phyloP scores from a whole-genome alignment of 2,113 vertebrate species.

The Alaudala cheleensis region DNA sequence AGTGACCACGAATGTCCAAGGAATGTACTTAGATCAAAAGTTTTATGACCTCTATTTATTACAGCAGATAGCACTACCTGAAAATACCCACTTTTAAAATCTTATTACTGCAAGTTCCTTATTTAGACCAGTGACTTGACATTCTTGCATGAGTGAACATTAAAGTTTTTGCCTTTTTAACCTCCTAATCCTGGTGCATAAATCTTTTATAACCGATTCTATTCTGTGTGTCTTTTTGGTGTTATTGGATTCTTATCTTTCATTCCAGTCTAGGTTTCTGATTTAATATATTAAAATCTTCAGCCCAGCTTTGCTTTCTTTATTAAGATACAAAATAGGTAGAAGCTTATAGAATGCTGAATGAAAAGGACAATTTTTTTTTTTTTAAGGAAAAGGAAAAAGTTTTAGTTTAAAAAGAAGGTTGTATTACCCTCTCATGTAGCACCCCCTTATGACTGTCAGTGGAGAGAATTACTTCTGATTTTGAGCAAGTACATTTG shows the following conservation, averaged over 20 bases:
- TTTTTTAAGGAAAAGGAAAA: neutral
- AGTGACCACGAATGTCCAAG: slow-evolving; percentile 4
- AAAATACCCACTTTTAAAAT: slow-evolving; percentile 69
- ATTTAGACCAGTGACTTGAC: slow-evolving; percentile 67
- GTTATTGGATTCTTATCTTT: slow-evolving; percentile 71
- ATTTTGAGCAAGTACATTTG: neutral
- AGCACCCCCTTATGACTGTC: neutral
- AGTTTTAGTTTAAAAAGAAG: slow-evolving; percentile 4
- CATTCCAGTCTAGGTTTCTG: slow-evolving; percentile 58
- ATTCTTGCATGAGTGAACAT: slow-evolving; percentile 69
- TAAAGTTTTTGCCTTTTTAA: slow-evolving; percentile 75
- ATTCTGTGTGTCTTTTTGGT: slow-evolving; percentile 59
- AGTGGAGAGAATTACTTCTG: neutral
- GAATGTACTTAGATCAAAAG: slow-evolving; percentile 53
- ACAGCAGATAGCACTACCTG: slow-evolving; percentile 30
- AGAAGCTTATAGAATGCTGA: neutral
- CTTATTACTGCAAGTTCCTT: slow-evolving; percentile 70
- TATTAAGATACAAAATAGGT: slow-evolving; percentile 26
- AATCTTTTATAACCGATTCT: slow-evolving; percentile 71
- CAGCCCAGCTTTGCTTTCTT: slow-evolving; percentile 11
- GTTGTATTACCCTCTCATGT: neutral
- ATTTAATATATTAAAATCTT: slow-evolving; percentile 54
- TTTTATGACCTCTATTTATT: slow-evolving; percentile 70
- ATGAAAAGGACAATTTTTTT: neutral
- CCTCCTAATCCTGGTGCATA: slow-evolving; percentile 69